phyloP scores from a whole-genome alignment of 1,140 invertebrate species.

The Drosophila pectinifera region DNA sequence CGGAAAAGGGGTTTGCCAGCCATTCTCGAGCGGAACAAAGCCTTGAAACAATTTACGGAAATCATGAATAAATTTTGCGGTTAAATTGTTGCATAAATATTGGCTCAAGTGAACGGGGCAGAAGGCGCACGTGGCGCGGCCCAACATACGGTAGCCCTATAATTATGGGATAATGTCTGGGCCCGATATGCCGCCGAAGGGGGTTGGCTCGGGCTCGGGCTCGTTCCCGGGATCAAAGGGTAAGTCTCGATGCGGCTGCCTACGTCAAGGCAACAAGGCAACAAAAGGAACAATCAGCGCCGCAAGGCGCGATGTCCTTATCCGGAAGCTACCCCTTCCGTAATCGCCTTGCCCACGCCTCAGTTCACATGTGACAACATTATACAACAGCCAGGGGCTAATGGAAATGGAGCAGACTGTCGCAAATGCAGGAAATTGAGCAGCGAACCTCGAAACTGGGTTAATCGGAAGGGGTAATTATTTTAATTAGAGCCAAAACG shows the following conservation, averaged over 20 bases:
- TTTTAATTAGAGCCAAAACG: constrained; percentile 80
- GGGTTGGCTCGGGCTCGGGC: constrained; percentile 29
- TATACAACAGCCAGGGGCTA: constrained; percentile 66
- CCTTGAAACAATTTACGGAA: constrained; percentile 72
- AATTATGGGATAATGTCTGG: constrained; percentile 84
- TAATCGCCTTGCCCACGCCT: constrained; percentile 79
- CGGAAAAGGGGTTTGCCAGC: constrained; percentile 48
- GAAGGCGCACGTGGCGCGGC: constrained; percentile 60
- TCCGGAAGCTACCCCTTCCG: constrained; percentile 50
- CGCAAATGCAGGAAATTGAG: constrained; percentile 75
- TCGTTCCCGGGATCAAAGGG: constrained; percentile 69
- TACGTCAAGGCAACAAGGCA: constrained; percentile 39
- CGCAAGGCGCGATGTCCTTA: constrained; percentile 63
- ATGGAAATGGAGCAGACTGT: constrained; percentile 56
- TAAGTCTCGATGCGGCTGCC: constrained; percentile 66
- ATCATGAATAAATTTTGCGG: constrained; percentile 84
- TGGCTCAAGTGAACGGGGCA: constrained; percentile 51
- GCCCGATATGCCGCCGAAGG: constrained; percentile 58
- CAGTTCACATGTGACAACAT: constrained; percentile 84
- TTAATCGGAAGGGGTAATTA: constrained; percentile 81
- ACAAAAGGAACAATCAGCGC: constrained; percentile 84
- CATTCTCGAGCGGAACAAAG: constrained; percentile 25
- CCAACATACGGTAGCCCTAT: constrained; percentile 75
- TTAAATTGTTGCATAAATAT: constrained; percentile 84
- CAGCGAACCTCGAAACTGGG: constrained; percentile 70